phyloP scores from a whole-genome alignment of 1,140 invertebrate species.

The Drosophila ogumai region DNA sequence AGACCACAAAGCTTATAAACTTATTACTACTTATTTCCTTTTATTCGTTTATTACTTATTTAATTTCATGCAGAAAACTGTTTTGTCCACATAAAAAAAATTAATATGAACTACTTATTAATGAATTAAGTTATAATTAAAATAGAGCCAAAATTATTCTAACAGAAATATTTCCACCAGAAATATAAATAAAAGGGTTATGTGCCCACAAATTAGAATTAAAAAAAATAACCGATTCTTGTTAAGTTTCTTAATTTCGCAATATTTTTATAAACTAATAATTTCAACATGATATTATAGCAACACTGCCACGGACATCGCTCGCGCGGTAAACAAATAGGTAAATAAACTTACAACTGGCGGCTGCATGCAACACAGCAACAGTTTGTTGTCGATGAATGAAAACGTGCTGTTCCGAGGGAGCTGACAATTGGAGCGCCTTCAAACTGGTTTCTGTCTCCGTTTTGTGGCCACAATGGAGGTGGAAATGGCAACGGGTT shows the following conservation, averaged over 20 bases:
- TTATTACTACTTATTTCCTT: background rate
- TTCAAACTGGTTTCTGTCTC: conserved; percentile 68
- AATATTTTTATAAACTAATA: background rate
- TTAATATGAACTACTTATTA: too few relatives aligned
- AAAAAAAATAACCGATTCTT: background rate
- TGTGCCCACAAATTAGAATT: background rate
- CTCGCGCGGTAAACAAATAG: conserved; percentile 49
- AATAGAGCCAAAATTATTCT: too few relatives aligned
- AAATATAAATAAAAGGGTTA: background rate
- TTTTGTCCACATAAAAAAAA: too few relatives aligned
- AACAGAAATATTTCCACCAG: background rate
- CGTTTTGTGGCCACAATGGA: conserved; percentile 59
- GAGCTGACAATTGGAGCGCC: conserved; percentile 67
- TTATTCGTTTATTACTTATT: background rate
- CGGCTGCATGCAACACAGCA: conserved; percentile 64
- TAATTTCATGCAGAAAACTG: too few relatives aligned
- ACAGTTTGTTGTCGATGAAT: conserved; percentile 71
- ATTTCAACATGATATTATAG: background rate
- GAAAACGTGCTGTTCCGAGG: conserved; percentile 65
- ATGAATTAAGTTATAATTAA: too few relatives aligned
- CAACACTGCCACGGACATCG: conserved; percentile 45
- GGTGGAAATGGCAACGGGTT: conserved; percentile 40
- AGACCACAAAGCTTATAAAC: background rate
- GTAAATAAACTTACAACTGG: conserved; percentile 64
- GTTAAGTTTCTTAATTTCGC: background rate